A percentile compares a stretch with the other conserved stretches of the same genome.
phyloP scores from a whole-genome alignment of 92 coral and sea anemone species.

The Palythoa caribaeorum region DNA sequence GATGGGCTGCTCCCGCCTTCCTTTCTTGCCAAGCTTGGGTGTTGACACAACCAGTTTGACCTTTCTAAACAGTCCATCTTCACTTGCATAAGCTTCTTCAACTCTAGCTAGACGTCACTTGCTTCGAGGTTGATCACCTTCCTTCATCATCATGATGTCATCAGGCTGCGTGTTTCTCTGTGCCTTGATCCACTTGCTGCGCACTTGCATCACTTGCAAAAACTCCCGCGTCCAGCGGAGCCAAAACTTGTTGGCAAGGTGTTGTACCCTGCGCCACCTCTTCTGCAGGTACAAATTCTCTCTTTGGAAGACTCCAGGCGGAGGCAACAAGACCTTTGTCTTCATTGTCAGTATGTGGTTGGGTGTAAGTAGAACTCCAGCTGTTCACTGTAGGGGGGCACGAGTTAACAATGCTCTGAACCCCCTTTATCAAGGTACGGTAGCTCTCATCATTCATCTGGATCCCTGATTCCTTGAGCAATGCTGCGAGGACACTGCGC shows the following conservation, averaged over 20 bases:
- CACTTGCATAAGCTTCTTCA: not conserved
- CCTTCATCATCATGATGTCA: slow-evolving; percentile 28
- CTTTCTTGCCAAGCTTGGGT: slow-evolving; percentile 4
- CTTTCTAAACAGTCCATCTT: slow-evolving; percentile 3
- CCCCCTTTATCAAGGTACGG: slow-evolving; percentile 61
- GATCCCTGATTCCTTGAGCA: slow-evolving; percentile 48
- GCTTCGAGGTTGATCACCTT: slow-evolving; percentile 41
- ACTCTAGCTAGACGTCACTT: slow-evolving; percentile 19
- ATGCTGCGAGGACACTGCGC: slow-evolving; percentile 50
- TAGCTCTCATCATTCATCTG: slow-evolving; percentile 66
- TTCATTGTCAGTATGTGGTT: slow-evolving; percentile 59
- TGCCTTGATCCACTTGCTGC: slow-evolving; percentile 31
- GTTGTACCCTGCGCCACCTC: slow-evolving; percentile 49
- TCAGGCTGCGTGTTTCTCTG: slow-evolving; percentile 4
- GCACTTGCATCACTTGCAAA: slow-evolving; percentile 33
- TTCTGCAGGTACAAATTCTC: slow-evolving; percentile 35
- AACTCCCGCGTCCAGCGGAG: slow-evolving; percentile 49
- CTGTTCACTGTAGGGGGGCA: slow-evolving; percentile 29
- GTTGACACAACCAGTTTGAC: not conserved
- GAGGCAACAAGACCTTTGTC: slow-evolving; percentile 59
- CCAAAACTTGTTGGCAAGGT: slow-evolving; percentile 56
- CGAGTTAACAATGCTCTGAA: slow-evolving; percentile 35
- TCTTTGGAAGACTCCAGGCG: slow-evolving; percentile 63
- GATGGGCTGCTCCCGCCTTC: not conserved
- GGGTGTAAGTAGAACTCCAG: slow-evolving; percentile 51